Base-by-base conservation (phyloP, 2,113 vertebrate genomes). In the Chionis minor region DNA sequence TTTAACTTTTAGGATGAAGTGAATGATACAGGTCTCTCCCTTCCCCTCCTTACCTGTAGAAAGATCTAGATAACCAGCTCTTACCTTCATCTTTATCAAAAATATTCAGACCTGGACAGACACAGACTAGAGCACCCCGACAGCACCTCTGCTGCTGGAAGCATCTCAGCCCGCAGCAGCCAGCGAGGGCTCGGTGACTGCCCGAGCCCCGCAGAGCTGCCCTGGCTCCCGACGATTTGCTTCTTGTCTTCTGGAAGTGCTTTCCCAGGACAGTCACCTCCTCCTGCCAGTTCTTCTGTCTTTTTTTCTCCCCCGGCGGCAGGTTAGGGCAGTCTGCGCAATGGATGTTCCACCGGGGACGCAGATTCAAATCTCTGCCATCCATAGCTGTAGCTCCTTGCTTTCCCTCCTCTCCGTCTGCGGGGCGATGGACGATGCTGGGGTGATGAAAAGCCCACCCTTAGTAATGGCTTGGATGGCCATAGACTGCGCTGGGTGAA, bases 221-320 rank as follows among this genome's bases (percentile, higher is more conserved):
- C 20, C 49, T 33, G n/a, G 40, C 33, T 89, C 59, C 40, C 0
- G 0, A 18, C 18, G 1, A 5, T n/a, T 58, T 45, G 17, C 38
- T 82, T 73, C 74, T 70, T 56, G 21, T 95, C 67, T 66, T 42
- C 94, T 83, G 62, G 40, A 58, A 69, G 49, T 59, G 18, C 42
- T 69, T 91, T 71, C 26, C 67, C 51, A 30, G 62, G 85, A n/a
- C 54, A 58, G 14, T 58, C 61, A 45, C 44, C 44, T 14, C 55
- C 65, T 70, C 16, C 63, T 92, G 89, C 63, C 67, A 47, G 4
- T 69, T 83, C 28, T 75, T 28, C 15, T 42, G 44, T 44, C 0
- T 0, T 40, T 77, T 38, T 67, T 81, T 56, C 61, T 73, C 51
- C 56, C 69, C 75, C 63, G 80, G 86, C 86, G 49, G 44, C 22